These are phyloP conservation scores for Teleiodes luculella DNA, from an alignment of 2,888 invertebrate species.

Conservation along the genomic window DNA sequence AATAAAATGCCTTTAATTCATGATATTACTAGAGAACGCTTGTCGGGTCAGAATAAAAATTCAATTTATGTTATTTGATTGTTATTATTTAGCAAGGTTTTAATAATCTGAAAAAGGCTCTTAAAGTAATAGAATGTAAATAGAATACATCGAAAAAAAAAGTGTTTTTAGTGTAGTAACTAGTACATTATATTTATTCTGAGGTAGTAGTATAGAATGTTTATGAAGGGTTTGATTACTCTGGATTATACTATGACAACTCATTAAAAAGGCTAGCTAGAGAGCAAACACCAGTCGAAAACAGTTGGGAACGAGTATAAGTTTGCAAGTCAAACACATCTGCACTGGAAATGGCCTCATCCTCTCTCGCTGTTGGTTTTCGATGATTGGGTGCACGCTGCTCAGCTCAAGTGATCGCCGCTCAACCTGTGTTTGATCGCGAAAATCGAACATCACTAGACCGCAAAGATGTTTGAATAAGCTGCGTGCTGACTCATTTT, in stretches of 20 bases:
- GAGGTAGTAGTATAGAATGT: no score
- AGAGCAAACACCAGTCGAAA: conserved; percentile 17
- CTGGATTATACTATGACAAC: conserved; percentile 9
- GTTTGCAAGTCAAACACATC: conserved; percentile 40
- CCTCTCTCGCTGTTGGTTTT: conserved; percentile 47
- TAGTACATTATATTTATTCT: no score
- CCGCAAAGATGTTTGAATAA: neutral
- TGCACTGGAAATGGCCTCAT: conserved; percentile 36
- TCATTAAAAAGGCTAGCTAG: conserved; percentile 27
- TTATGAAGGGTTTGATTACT: no score
- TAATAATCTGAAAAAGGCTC: no score
- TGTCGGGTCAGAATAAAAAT: no score
- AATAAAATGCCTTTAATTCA: no score
- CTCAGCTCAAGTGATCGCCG: conserved; percentile 42
- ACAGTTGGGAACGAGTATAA: conserved; percentile 24
- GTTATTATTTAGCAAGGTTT: no score
- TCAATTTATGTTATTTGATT: no score
- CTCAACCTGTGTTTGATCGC: conserved; percentile 43
- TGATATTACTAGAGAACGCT: no score
- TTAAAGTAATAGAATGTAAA: no score
- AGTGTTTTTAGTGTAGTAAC: no score
- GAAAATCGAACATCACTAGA: conserved; percentile 37
- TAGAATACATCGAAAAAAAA: no score
- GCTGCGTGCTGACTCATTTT: neutral
- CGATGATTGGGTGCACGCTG: conserved; percentile 58